Percentiles rank a stretch among this genome's conserved stretches.
Conservation (phyloP, 1,140 invertebrate species). For the Lepeophtheirus salmonis region DNA sequence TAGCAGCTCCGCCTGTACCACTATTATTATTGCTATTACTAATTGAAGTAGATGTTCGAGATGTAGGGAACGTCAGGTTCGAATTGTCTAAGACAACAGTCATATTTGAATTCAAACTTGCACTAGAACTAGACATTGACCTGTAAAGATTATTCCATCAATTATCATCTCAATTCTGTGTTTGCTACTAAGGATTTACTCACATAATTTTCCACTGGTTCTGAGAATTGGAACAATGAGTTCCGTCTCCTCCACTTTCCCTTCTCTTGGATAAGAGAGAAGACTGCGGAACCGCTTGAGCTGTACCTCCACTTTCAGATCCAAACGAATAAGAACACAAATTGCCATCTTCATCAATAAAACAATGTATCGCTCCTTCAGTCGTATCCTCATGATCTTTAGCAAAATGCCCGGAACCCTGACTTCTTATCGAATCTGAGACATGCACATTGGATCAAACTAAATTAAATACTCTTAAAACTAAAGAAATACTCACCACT, state of each 20-base stretch:
- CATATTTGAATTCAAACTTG: constrained; percentile 38
- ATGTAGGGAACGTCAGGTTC: not conserved
- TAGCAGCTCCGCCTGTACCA: not conserved
- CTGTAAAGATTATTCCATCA: constrained; percentile 21
- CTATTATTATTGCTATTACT: not conserved
- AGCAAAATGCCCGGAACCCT: constrained; percentile 33
- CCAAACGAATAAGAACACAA: constrained; percentile 66
- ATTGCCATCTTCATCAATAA: constrained; percentile 37
- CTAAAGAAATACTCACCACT: too few species aligned
- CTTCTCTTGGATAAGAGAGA: constrained; percentile 16
- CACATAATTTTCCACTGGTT: too few species aligned
- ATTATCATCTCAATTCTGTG: too few species aligned
- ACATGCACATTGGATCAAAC: too few species aligned
- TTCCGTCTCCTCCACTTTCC: not conserved
- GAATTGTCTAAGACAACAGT: constrained; percentile 37
- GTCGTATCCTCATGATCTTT: constrained; percentile 65
- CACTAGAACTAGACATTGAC: constrained; percentile 34
- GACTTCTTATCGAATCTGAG: constrained; percentile 21
- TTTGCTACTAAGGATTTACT: too few species aligned
- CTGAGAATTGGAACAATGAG: constrained; percentile 6
- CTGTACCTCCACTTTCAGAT: constrained; percentile 29
- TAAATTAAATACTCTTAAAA: too few species aligned
- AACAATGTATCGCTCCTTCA: constrained; percentile 69
- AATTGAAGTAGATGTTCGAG: not conserved
- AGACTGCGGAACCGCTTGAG: constrained; percentile 28